Evolutionary conservation across 1,140 invertebrate genomes (phyloP).

Genomic region (Drosophila teissieri): DNA sequence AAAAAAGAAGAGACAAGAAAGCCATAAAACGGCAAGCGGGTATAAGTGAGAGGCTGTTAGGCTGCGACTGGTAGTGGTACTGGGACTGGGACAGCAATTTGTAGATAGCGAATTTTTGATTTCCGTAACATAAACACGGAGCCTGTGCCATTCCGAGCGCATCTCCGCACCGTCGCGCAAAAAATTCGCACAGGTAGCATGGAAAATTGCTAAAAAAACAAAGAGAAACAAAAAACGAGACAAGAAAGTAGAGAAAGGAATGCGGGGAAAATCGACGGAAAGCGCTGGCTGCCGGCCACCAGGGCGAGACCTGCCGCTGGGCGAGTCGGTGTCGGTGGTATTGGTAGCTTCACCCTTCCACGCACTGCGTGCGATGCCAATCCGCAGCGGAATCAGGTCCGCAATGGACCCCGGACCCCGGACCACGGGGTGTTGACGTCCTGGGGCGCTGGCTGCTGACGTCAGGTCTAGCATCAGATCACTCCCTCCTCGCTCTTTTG

Average conservation of each 20-base stretch:
- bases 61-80: constrained; percentile 17
- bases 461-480: constrained; percentile 49
- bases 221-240: constrained; percentile 3
- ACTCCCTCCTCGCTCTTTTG: constrained; percentile 13
- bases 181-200: constrained; percentile 84
- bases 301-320: constrained; percentile 60
- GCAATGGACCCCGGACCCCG: constrained; percentile 59
- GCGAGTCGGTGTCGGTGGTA: constrained; percentile 31
- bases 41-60: constrained; percentile 56
- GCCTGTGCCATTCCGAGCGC: constrained; percentile 43
- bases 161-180: constrained; percentile 61
- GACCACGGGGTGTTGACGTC: constrained; percentile 68
- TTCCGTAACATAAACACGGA: constrained; percentile 82
- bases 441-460: constrained; percentile 63
- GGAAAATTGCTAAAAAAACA: constrained; percentile 73
- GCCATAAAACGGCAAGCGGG: constrained; percentile 76
- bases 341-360: constrained; percentile 69
- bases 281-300: constrained; percentile 43
- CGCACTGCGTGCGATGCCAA: constrained; percentile 53
- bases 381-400: constrained; percentile 61
- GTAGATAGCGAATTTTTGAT: constrained; percentile 80
- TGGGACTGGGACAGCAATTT: constrained; percentile 65
- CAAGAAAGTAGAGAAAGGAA: constrained; percentile 20
- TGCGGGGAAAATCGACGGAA: constrained; percentile 35
- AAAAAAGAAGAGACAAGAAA: constrained; percentile 39